Conservation (phyloP, 2,888 invertebrate genomes). For the Aricia artaxerxes region DNA sequence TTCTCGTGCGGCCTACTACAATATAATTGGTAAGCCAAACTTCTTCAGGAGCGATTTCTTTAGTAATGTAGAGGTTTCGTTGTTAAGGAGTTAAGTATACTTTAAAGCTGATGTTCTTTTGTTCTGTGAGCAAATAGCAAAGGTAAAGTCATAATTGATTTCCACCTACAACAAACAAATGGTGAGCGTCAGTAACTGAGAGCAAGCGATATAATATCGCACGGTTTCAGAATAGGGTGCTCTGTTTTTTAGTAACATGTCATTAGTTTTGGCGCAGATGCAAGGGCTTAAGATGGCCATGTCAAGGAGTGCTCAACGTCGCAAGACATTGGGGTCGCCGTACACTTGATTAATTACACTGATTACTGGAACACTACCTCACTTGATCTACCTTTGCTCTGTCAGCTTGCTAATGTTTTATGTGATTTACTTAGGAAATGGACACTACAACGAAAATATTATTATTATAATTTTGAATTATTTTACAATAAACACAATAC, state of each 20-base stretch:
- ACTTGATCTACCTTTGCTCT: background rate
- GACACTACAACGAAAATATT: background rate
- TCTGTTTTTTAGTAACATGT: slow-evolving; percentile 52
- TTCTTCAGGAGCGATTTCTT: too few relatives aligned
- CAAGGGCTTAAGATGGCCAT: slow-evolving; percentile 50
- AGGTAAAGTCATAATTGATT: too few relatives aligned
- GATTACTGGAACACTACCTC: slow-evolving; percentile 47
- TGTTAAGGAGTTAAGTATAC: too few relatives aligned
- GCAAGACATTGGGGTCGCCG: slow-evolving; percentile 45
- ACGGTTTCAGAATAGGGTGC: slow-evolving; percentile 41
- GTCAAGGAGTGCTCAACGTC: slow-evolving; percentile 58
- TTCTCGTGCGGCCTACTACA: too few relatives aligned
- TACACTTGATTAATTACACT: slow-evolving; percentile 67
- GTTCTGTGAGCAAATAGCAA: too few relatives aligned
- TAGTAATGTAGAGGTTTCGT: too few relatives aligned
- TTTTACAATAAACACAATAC: background rate
- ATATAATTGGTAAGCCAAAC: too few relatives aligned
- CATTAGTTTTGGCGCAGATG: slow-evolving; percentile 73
- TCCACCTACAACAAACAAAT: background rate
- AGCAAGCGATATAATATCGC: slow-evolving; percentile 32
- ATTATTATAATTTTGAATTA: background rate
- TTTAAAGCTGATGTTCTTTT: too few relatives aligned
- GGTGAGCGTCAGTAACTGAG: background rate
- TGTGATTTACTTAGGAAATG: background rate
- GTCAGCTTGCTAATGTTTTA: background rate